These are phyloP conservation scores for Machimus rusticus DNA, from an alignment of 2,888 invertebrate genomes.

Conservation along the genomic window DNA sequence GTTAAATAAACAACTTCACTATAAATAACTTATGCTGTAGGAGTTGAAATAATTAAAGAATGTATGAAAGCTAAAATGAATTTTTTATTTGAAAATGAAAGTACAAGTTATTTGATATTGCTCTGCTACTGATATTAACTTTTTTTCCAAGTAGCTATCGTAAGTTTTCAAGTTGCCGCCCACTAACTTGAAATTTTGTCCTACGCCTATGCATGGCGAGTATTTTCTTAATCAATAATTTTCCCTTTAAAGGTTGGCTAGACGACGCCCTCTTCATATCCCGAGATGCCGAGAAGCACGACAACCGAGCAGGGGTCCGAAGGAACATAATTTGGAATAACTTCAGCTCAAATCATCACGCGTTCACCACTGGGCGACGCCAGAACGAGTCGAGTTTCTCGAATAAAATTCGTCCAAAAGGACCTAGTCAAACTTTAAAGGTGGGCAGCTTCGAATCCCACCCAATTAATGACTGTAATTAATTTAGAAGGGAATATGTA, in stretches of 20 bases:
- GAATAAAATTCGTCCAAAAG: constrained; percentile 71
- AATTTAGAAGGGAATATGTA: not conserved
- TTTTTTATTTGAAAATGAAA: not conserved
- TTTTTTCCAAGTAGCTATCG: not conserved
- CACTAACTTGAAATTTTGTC: not conserved
- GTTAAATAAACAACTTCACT: too few species aligned
- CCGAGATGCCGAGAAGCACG: constrained; percentile 58
- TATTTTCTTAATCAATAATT: not conserved
- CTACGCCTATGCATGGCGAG: not conserved
- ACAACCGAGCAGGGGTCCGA: constrained; percentile 58
- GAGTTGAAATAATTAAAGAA: not conserved
- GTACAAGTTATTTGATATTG: not conserved
- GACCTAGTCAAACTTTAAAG: constrained; percentile 74
- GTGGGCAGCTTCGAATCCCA: constrained; percentile 53
- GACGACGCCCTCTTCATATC: constrained; percentile 65
- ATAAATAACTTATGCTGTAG: not conserved
- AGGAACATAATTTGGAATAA: constrained; percentile 67
- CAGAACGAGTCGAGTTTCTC: constrained; percentile 64
- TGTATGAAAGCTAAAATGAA: too few species aligned
- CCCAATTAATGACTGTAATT: not conserved
- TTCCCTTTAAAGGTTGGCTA: constrained; percentile 63
- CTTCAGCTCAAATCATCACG: constrained; percentile 71
- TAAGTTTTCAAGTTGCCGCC: constrained; percentile 14
- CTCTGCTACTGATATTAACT: not conserved
- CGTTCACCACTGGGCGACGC: constrained; percentile 75